Base-by-base conservation (phyloP, 2,797 vertebrate species). In the Poecilia wingei region DNA sequence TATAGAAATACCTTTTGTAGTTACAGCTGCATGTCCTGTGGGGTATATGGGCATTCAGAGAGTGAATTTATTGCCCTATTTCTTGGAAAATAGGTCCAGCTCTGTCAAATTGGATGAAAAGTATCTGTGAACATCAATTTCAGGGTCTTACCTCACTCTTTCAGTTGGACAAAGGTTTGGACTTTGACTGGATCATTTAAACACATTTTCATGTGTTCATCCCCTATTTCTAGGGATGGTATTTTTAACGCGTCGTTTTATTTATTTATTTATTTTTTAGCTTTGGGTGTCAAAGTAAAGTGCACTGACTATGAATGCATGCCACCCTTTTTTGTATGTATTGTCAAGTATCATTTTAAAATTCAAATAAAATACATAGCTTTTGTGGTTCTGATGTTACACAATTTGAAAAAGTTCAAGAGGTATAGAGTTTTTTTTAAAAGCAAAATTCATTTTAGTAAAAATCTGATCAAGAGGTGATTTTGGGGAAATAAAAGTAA, bases 401-500 rank as follows among this genome's bases (percentile, higher is more conserved):
- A 66, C 20, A 10, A 39, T 68, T 12, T 39, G 14, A 33, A 16
- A 64, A 16, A 55, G 16, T 49, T 49, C 16, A 18, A 20, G 16
- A 49, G 16, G 47, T 18, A 18, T 6, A 20, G 47, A 49, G 4
- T 2, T 47, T 49, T 5, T 49, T 49, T 18, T 49, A 20, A 49
- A 20, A 16, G 46, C 47, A 18, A 49, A 49, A 18, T 18, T 49
- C 4, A 20, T 49, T 49, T 49, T 20, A 1, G 47, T 49, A 53
- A 53, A 53, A 53, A 53, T 61, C 13, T 74, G 43, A 7, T 79
- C 76, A 57, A 78, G 59, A 81, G 39, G 79, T 51, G 55, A 75
- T 84, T 80, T 79, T 70, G 75, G 78, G 28, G 74, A 82, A 16
- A 14, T 51, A 59, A 13, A 28, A 9, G 25, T 33, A 66, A 66